These are phyloP conservation scores for Drosophila pachea DNA, from an alignment of 1,140 invertebrate species.

Conservation along the genomic window DNA sequence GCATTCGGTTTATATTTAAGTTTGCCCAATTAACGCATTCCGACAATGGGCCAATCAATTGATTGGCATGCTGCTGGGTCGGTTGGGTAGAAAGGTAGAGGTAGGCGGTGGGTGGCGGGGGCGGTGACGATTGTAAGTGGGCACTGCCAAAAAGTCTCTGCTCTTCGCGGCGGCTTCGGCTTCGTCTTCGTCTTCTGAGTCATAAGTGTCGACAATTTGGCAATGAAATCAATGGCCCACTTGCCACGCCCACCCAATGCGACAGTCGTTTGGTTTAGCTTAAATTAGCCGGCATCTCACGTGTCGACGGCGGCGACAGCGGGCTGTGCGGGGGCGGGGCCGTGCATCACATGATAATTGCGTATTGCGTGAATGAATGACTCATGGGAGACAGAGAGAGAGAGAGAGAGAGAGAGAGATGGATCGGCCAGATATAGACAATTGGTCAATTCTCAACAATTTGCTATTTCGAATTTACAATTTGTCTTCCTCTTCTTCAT, in stretches of 20 bases:
- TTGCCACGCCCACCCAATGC: slow-evolving; percentile 33
- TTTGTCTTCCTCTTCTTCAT: neutral
- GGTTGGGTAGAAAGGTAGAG: too few species aligned
- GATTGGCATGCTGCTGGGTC: neutral
- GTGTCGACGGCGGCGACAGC: slow-evolving; percentile 46
- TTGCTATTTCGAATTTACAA: slow-evolving; percentile 16
- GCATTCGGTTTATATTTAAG: slow-evolving; percentile 25
- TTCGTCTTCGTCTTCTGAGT: slow-evolving; percentile 38
- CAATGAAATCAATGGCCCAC: slow-evolving; percentile 57
- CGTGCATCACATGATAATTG: slow-evolving; percentile 65
- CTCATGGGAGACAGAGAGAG: slow-evolving; percentile 14
- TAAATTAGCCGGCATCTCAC: slow-evolving; percentile 73
- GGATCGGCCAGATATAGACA: neutral
- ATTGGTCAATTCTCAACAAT: slow-evolving; percentile 9
- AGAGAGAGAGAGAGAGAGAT: neutral
- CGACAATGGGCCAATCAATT: slow-evolving; percentile 36
- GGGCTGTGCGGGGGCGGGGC: slow-evolving; percentile 11
- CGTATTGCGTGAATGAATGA: slow-evolving; percentile 53
- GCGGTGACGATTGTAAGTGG: neutral
- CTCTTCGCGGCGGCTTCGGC: too few species aligned
- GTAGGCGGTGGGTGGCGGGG: too few species aligned
- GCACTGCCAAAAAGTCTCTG: slow-evolving; percentile 51
- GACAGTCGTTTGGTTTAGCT: slow-evolving; percentile 28
- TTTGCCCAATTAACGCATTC: slow-evolving; percentile 32
- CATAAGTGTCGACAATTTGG: slow-evolving; percentile 59